Conservation (phyloP, 2,797 vertebrate species). For the Furcifer pardalis region DNA sequence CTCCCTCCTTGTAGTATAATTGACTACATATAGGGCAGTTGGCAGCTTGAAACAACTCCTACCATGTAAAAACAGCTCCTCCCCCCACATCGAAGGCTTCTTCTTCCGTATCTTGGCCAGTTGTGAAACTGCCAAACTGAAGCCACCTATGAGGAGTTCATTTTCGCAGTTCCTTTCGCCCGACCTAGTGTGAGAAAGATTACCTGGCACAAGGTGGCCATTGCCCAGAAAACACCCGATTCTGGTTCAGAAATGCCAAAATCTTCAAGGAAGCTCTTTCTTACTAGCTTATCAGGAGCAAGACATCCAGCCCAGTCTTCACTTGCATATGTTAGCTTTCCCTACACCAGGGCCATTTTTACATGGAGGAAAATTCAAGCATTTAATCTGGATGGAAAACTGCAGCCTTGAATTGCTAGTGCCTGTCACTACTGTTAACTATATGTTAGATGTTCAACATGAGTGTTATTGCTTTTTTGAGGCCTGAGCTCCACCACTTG, state of each 20-base stretch:
- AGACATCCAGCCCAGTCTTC: not conserved
- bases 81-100: not conserved
- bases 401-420: not conserved
- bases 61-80: not conserved
- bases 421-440: not conserved
- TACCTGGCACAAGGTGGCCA: too few species aligned
- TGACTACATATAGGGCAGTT: not conserved
- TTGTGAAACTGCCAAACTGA: too few species aligned
- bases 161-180: too few species aligned
- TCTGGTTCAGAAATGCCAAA: too few species aligned
- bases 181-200: too few species aligned
- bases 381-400: not conserved
- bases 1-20: not conserved
- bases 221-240: too few species aligned
- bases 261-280: too few species aligned
- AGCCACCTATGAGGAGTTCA: too few species aligned
- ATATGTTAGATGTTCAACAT: not conserved
- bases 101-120: too few species aligned
- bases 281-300: not conserved
- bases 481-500: too few species aligned
- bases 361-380: not conserved
- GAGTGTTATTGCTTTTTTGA: not conserved
- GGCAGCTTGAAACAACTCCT: not conserved
- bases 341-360: too few species aligned
- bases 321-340: not conserved